These are phyloP conservation scores for Catocala fraxini DNA, from an alignment of 2,888 invertebrate species.

Conservation along the genomic window DNA sequence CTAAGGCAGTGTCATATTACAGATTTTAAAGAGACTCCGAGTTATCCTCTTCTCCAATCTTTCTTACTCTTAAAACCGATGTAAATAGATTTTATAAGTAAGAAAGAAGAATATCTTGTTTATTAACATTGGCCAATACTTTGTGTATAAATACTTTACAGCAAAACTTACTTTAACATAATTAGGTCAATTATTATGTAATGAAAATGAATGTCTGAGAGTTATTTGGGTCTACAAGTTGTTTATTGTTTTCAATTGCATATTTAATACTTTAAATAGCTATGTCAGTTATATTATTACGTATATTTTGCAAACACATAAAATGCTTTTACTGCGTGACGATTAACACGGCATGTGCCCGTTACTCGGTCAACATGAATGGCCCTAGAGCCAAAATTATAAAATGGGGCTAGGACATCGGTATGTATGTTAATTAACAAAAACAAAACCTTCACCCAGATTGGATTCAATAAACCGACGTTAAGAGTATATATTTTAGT, in stretches of 20 bases:
- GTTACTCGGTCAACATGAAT: slow-evolving; percentile 12
- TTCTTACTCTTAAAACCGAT: too few species aligned
- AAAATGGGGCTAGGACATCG: slow-evolving; percentile 16
- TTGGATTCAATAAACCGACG: slow-evolving; percentile 1
- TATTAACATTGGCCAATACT: too few species aligned
- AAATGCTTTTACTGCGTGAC: background rate
- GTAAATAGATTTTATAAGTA: too few species aligned
- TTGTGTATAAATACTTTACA: background rate
- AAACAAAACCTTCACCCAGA: slow-evolving; percentile 23
- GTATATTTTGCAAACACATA: slow-evolving; percentile 9
- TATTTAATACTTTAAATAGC: slow-evolving; percentile 1
- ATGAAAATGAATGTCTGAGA: background rate
- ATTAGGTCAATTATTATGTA: background rate
- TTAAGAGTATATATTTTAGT: slow-evolving; percentile 11
- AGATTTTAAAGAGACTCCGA: too few species aligned
- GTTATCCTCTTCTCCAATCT: too few species aligned
- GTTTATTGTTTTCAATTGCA: background rate
- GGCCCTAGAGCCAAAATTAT: slow-evolving; percentile 7
- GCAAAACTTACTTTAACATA: background rate
- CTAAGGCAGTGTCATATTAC: too few species aligned
- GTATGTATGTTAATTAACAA: slow-evolving; percentile 24
- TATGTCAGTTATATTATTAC: background rate
- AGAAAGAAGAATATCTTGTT: too few species aligned
- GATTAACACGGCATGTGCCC: slow-evolving; percentile 4
- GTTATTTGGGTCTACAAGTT: slow-evolving; percentile 14